Evolutionary conservation across 1,140 invertebrate genomes (phyloP), one percentile per base, ranked within the genome.

Genomic region (Hypothenemus hampei): DNA sequence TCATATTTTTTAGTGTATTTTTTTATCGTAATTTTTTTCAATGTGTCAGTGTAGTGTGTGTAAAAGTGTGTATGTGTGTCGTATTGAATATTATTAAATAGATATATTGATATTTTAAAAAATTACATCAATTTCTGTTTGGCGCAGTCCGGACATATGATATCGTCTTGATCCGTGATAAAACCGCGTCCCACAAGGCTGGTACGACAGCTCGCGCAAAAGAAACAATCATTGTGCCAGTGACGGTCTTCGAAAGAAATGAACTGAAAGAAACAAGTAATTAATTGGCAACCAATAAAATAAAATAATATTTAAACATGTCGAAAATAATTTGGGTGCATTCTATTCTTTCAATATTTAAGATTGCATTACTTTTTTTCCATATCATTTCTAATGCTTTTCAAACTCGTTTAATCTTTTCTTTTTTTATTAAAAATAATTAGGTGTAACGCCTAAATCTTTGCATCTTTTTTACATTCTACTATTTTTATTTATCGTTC

Each of bases 161-260:
- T 97, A 72, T 98, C 93, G 55, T 88, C 86, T 4, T 80, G 90
- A 71, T 98, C 96, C 65, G 95, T 97, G 75, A 99, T 97, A 79
- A 99, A 99, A 56, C 97, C 97, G 69, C 93, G 90, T 54, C 96
- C 96, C 18, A 99, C 96, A 64, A 99, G 81, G 35, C 92, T 94
- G 37, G 86, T 85, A 69, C 91, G 88, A 81, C 97, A 99, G 60
- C 86, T 85, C 65, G 92, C 91, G 77, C 97, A 99, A 72, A 93
- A 89, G 81, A 98, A 99, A 78, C 97, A 99, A 74, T 98, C 93
- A 75, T 98, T 98, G 78, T 99, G 97, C 97, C 97, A 99, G 75
- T 99, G 95, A 58, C 96, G 87, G 76, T 63, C 58, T 41, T 62
- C 60, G 54, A 62, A 62, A 24, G 60, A 58, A 74, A 57, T 57